Evolutionary conservation across 1,140 invertebrate species (phyloP).

Genomic region (Heliothis subflexa): DNA sequence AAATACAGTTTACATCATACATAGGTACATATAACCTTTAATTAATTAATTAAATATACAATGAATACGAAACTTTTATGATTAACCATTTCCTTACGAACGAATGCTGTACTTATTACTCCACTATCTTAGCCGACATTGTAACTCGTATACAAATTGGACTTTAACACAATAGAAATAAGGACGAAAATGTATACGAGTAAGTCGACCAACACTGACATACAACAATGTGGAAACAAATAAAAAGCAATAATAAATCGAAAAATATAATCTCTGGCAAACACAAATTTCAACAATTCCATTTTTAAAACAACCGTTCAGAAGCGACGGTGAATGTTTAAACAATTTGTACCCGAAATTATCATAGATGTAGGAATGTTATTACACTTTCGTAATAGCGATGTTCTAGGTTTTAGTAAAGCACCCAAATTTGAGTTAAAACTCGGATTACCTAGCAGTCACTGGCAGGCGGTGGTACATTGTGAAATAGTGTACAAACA

Average conservation of each 20-base stretch:
- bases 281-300: slow-evolving; percentile 78
- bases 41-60: slow-evolving; percentile 50
- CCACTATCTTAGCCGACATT: slow-evolving; percentile 38
- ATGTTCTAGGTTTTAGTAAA: slow-evolving; percentile 63
- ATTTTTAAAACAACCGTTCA: slow-evolving; percentile 60
- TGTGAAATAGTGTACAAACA: slow-evolving; percentile 2
- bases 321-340: slow-evolving; percentile 18
- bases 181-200: slow-evolving; percentile 62
- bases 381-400: slow-evolving; percentile 58
- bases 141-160: slow-evolving; percentile 37
- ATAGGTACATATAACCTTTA: slow-evolving; percentile 41
- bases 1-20: slow-evolving; percentile 47
- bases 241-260: slow-evolving; percentile 79
- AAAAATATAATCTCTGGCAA: slow-evolving; percentile 82
- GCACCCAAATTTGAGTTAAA: slow-evolving; percentile 69
- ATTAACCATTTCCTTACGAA: slow-evolving; percentile 52
- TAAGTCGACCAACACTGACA: slow-evolving; percentile 65
- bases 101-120: slow-evolving; percentile 65
- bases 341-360: slow-evolving; percentile 46
- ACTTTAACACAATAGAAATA: slow-evolving; percentile 31
- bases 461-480: slow-evolving; percentile 46
- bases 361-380: slow-evolving; percentile 73
- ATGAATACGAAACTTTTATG: slow-evolving; percentile 52
- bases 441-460: slow-evolving; percentile 40
- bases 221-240: slow-evolving; percentile 76